A percentile compares a stretch with the other conserved stretches of the same genome.
Conservation (phyloP, 2,797 vertebrate species). For the Notoglanidium macrostoma region DNA sequence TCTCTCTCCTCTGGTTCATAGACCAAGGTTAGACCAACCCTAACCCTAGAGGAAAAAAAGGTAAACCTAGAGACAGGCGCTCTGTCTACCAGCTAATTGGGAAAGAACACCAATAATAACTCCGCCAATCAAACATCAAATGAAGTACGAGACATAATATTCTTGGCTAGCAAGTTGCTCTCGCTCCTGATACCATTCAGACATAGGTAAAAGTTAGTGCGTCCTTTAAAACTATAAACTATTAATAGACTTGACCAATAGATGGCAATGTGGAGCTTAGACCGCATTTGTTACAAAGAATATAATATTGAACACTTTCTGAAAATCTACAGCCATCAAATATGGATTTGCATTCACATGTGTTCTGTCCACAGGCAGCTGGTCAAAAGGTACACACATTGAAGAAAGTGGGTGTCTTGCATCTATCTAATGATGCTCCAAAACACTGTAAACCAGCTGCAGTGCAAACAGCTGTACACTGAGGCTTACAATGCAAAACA, state of each 20-base stretch:
- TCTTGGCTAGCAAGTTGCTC: not conserved
- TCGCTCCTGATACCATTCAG: not conserved
- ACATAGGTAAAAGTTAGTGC: not conserved
- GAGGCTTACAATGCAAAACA: conserved; percentile 45
- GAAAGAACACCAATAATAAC: not conserved
- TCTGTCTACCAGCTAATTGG: not conserved
- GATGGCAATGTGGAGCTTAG: conserved; percentile 50
- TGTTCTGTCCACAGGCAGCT: conserved; percentile 36
- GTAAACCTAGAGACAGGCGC: not conserved
- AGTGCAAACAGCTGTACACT: conserved; percentile 28
- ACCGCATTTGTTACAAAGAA: not conserved
- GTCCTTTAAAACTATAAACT: conserved; percentile 4
- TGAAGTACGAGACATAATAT: not conserved
- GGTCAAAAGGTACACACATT: conserved; percentile 26
- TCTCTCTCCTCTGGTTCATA: not conserved
- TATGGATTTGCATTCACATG: conserved; percentile 49
- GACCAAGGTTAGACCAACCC: too few relatives aligned
- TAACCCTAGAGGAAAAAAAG: not conserved
- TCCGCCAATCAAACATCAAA: not conserved
- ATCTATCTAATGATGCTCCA: conserved; percentile 45
- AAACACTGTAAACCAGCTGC: conserved; percentile 16
- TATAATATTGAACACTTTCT: conserved; percentile 21
- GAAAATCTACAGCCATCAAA: conserved; percentile 41
- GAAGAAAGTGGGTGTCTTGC: conserved; percentile 37
- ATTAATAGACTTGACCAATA: conserved; percentile 25